These are phyloP conservation scores for Phrynocephalus versicolor DNA, from an alignment of 2,113 vertebrate species.

Conservation along the genomic window DNA sequence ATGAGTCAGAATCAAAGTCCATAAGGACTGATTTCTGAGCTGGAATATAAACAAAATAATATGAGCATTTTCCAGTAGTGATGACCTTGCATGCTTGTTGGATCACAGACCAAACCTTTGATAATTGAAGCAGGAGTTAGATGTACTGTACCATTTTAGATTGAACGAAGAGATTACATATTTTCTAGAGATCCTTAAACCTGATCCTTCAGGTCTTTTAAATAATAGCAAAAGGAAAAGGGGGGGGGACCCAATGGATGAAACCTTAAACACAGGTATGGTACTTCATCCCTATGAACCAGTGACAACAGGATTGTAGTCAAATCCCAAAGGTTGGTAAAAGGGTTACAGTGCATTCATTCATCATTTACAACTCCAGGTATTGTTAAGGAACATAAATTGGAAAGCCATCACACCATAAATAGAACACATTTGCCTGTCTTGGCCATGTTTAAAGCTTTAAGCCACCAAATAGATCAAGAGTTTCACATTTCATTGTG, in stretches of 20 bases:
- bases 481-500: constrained; percentile 25
- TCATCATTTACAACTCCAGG: background rate
- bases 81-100: background rate
- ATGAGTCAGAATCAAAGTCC: background rate
- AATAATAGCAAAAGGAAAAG: too few relatives aligned
- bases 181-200: background rate
- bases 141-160: background rate
- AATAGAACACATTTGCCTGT: background rate
- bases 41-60: background rate
- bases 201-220: too few relatives aligned
- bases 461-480: constrained; percentile 13
- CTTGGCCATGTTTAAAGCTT: background rate
- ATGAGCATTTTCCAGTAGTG: background rate
- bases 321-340: background rate
- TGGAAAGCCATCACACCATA: background rate
- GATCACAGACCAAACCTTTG: background rate
- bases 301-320: background rate
- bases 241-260: too few relatives aligned
- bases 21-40: background rate
- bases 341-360: background rate
- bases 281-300: background rate
- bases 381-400: constrained; percentile 15
- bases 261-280: too few relatives aligned
- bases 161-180: background rate
- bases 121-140: background rate